phyloP scores from a whole-genome alignment of 2,797 vertebrate species.

The Mormyrops attenuatus region DNA sequence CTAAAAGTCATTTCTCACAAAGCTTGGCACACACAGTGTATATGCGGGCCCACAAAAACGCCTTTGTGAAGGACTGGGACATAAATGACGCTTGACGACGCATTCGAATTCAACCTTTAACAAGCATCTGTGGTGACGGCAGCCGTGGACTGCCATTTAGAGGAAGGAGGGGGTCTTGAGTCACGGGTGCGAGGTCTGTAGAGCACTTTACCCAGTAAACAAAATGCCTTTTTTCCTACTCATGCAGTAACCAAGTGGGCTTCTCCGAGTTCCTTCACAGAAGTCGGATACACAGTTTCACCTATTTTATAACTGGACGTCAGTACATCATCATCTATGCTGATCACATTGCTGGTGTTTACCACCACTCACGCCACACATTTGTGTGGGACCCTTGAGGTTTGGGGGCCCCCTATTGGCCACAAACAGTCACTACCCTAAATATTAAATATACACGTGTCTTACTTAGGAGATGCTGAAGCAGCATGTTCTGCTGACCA shows the following conservation, averaged over 20 bases:
- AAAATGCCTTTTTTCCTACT: not conserved
- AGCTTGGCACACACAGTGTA: not conserved
- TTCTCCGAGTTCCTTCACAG: not conserved
- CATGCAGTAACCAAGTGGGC: not conserved
- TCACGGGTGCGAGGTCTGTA: not conserved
- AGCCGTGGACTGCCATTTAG: not conserved
- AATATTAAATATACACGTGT: not conserved
- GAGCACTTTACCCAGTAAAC: not conserved
- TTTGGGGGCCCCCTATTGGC: not conserved
- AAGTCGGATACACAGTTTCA: not conserved
- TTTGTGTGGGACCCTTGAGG: not conserved
- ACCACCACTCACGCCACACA: not conserved
- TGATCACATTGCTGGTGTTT: not conserved
- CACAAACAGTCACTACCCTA: not conserved
- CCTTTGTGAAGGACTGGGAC: not conserved
- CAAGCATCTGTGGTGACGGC: not conserved
- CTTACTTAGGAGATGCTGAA: not conserved
- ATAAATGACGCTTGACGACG: not conserved
- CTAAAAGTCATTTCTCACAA: not conserved
- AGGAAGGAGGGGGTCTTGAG: not conserved
- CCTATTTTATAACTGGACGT: not conserved
- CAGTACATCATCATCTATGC: not conserved
- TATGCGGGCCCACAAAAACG: not conserved
- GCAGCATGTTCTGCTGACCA: not conserved
- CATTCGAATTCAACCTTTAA: not conserved